A percentile compares a stretch with the other conserved stretches of the same genome.
Evolutionary conservation across 2,888 invertebrate genomes (phyloP).

Genomic region (Pasiphila rectangulata): DNA sequence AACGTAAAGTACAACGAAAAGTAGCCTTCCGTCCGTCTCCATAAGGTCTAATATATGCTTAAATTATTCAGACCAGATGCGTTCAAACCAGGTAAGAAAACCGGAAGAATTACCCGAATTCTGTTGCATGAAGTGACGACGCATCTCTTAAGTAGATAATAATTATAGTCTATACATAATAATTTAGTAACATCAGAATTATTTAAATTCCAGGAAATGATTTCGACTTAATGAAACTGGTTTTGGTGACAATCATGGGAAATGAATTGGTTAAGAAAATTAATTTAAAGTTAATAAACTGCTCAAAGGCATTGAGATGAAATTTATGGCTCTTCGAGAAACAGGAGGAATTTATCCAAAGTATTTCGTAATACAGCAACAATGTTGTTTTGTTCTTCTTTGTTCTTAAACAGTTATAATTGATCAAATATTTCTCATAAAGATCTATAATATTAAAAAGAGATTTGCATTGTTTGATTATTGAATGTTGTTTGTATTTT

Average conservation of each 20-base stretch:
- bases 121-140: no score
- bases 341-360: background rate
- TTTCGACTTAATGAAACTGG: slow-evolving; percentile 5
- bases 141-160: background rate
- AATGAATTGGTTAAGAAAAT: slow-evolving; percentile 3
- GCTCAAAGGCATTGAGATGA: background rate
- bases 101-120: no score
- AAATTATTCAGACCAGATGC: no score
- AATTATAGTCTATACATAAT: background rate
- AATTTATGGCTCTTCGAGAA: slow-evolving; percentile 4
- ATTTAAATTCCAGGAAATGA: slow-evolving; percentile 2
- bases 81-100: no score
- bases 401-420: background rate
- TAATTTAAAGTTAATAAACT: slow-evolving; percentile 3
- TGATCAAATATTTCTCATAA: no score
- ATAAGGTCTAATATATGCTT: no score
- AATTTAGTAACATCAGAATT: background rate
- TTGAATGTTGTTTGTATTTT: no score
- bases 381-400: background rate
- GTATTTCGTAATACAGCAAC: background rate
- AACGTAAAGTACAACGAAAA: no score
- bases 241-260: slow-evolving; percentile 16
- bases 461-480: no score
- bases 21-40: no score
- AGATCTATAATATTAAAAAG: no score